These are phyloP conservation scores for Nyctibius grandis DNA, from an alignment of 2,797 vertebrate species.

Conservation along the genomic window DNA sequence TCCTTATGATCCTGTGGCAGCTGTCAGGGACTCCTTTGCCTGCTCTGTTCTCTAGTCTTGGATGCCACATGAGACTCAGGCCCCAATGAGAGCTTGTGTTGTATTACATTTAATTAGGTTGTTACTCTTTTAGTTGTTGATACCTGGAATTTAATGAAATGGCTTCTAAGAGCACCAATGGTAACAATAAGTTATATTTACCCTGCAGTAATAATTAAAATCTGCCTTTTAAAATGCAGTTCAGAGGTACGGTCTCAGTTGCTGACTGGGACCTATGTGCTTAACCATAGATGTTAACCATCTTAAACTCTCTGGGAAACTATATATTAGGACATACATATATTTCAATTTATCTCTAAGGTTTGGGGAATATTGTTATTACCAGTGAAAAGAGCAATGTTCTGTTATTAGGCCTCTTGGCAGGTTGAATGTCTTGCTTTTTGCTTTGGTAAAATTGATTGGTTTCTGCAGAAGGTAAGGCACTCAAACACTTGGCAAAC, in stretches of 20 bases:
- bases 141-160: conserved; percentile 45
- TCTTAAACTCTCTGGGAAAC: neutral
- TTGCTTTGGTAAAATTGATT: neutral
- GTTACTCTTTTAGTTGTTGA: conserved; percentile 38
- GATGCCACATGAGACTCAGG: neutral
- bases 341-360: neutral
- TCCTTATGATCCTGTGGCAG: neutral
- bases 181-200: conserved; percentile 26
- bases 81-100: neutral
- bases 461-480: neutral
- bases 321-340: neutral
- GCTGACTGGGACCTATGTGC: neutral
- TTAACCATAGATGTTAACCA: neutral
- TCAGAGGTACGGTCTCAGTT: neutral
- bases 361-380: neutral
- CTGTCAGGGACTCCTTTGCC: neutral
- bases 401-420: neutral
- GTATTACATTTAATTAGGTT: conserved; percentile 31
- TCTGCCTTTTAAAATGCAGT: neutral
- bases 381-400: neutral
- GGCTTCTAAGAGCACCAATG: neutral
- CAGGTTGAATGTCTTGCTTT: neutral
- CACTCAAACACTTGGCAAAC: neutral
- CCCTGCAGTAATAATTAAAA: conserved; percentile 21
- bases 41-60: neutral